Evolutionary conservation across 2,888 invertebrate species (phyloP).

Genomic region (Theretra japonica): DNA sequence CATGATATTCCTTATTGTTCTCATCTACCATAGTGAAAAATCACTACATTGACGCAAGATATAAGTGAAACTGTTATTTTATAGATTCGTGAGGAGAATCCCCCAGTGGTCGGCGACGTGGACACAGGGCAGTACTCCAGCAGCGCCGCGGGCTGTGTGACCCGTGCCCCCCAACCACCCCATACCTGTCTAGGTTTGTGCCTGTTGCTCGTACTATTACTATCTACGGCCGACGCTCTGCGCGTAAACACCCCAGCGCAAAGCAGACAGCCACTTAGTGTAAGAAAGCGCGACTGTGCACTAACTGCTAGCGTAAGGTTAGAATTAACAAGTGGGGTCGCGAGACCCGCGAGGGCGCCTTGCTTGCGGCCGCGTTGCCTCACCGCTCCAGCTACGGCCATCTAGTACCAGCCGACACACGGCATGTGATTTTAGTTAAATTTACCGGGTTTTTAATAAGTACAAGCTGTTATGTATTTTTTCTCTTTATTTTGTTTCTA

Average conservation of each 20-base stretch:
- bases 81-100: conserved; percentile 78
- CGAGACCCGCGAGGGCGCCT: conserved; percentile 68
- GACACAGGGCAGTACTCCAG: conserved; percentile 57
- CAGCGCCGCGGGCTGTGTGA: conserved; percentile 65
- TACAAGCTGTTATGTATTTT: conserved; percentile 70
- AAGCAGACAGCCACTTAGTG: conserved; percentile 63
- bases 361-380: conserved; percentile 51
- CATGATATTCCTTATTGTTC: too few species aligned
- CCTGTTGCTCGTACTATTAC: conserved; percentile 71
- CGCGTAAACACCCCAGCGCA: conserved; percentile 37
- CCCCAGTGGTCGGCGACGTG: conserved; percentile 50
- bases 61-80: conserved; percentile 29
- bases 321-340: conserved; percentile 46
- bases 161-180: conserved; percentile 64
- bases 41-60: too few species aligned
- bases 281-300: conserved; percentile 70
- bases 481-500: conserved; percentile 48
- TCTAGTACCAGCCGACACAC: conserved; percentile 54
- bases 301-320: conserved; percentile 74
- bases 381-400: conserved; percentile 40
- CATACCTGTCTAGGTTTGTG: conserved; percentile 83
- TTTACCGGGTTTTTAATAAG: conserved; percentile 67
- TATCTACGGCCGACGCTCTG: conserved; percentile 64
- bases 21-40: too few species aligned
- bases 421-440: conserved; percentile 80